A percentile compares a stretch with the other conserved stretches of the same genome.
Conservation (phyloP, 1,140 invertebrate species). For the Microvelia longipes region DNA sequence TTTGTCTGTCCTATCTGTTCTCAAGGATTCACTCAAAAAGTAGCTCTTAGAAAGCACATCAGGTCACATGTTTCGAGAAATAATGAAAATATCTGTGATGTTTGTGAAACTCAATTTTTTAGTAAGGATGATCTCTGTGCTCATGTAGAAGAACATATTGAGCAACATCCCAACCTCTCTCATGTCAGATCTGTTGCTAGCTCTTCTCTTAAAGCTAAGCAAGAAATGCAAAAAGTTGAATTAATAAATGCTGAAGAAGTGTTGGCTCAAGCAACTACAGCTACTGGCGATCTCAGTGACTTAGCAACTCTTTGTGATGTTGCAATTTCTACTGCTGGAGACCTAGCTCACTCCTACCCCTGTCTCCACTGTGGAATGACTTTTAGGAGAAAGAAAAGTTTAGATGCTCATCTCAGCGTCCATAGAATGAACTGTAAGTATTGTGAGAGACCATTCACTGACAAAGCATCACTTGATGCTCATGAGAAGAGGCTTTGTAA, state of each 20-base stretch:
- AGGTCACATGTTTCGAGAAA: constrained; percentile 26
- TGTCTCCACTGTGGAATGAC: constrained; percentile 17
- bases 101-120: constrained; percentile 14
- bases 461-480: constrained; percentile 11
- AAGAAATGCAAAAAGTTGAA: not conserved
- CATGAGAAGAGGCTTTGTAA: constrained; percentile 14
- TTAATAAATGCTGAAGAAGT: not conserved
- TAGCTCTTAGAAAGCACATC: constrained; percentile 28
- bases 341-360: constrained; percentile 14
- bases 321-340: constrained; percentile 16
- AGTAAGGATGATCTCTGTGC: constrained; percentile 14
- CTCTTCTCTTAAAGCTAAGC: constrained; percentile 11
- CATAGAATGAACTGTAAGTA: constrained; percentile 16
- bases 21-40: constrained; percentile 21
- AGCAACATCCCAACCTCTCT: constrained; percentile 13
- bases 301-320: constrained; percentile 20
- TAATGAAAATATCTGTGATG: constrained; percentile 14
- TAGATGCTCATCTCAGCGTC: constrained; percentile 13
- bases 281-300: constrained; percentile 16
- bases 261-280: not conserved
- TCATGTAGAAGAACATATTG: constrained; percentile 18
- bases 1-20: constrained; percentile 28
- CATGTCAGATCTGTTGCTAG: constrained; percentile 14
- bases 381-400: constrained; percentile 14
- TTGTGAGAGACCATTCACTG: constrained; percentile 14